Evolutionary conservation across 2,797 vertebrate species (phyloP).

Genomic region (Halcyon badia): DNA sequence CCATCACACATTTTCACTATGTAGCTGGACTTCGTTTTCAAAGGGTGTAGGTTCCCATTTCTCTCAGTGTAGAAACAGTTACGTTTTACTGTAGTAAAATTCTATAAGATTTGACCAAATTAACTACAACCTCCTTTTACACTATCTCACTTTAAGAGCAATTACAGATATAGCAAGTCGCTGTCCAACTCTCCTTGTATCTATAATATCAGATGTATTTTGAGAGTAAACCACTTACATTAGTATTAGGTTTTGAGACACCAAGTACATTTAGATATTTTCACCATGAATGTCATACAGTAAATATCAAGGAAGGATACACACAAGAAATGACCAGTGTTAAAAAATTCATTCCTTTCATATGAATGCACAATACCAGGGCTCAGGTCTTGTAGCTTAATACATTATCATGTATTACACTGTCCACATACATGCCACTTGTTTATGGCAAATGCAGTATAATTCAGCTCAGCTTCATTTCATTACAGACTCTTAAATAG

Average conservation of each 20-base stretch:
- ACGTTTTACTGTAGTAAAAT: neutral
- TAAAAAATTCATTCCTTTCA: neutral
- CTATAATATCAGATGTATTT: neutral
- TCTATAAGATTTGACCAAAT: neutral
- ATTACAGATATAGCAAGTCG: neutral
- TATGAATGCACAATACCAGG: neutral
- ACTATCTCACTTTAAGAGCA: neutral
- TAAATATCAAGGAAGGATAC: neutral
- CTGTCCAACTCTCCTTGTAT: neutral
- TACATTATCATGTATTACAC: neutral
- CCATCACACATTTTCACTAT: neutral
- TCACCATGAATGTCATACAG: neutral
- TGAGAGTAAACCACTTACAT: neutral
- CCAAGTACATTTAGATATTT: neutral
- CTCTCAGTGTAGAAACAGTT: neutral
- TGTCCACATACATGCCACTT: neutral
- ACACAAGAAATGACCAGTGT: neutral
- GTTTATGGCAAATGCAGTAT: neutral
- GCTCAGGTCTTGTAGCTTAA: neutral
- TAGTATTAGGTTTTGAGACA: neutral
- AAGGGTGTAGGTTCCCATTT: neutral
- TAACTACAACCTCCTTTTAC: neutral
- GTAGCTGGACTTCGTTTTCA: neutral
- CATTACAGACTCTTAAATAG: neutral
- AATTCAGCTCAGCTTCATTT: neutral